These are phyloP conservation scores for Xanthorhoe spadicearia DNA, from an alignment of 2,888 invertebrate genomes.

Conservation along the genomic window DNA sequence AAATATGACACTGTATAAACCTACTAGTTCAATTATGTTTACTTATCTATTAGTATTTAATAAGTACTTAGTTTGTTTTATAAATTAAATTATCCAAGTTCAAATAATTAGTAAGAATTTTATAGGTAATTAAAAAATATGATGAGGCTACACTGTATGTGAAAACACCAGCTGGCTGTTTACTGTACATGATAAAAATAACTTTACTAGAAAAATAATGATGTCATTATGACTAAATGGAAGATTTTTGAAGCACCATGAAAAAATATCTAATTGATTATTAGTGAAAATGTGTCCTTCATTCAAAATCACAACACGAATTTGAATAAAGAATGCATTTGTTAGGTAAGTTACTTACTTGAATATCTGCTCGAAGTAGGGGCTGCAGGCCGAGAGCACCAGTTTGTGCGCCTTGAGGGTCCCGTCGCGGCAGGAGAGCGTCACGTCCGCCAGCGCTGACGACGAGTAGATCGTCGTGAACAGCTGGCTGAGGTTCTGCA, in stretches of 20 bases:
- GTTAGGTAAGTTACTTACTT: slow-evolving; percentile 68
- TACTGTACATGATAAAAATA: slow-evolving; percentile 66
- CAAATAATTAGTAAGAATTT: not conserved
- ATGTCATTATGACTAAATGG: slow-evolving; percentile 73
- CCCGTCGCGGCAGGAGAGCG: slow-evolving; percentile 89
- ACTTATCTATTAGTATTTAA: not conserved
- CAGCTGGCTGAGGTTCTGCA: slow-evolving; percentile 88
- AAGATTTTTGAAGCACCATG: slow-evolving; percentile 50
- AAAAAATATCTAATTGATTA: slow-evolving; percentile 39
- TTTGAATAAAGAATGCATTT: slow-evolving; percentile 43
- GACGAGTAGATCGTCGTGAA: slow-evolving; percentile 89
- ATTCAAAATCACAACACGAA: not conserved
- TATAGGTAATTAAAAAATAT: slow-evolving; percentile 32
- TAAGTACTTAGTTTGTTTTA: not conserved
- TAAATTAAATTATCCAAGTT: not conserved
- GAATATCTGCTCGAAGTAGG: slow-evolving; percentile 91
- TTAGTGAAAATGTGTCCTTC: slow-evolving; percentile 27
- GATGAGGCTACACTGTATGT: slow-evolving; percentile 41
- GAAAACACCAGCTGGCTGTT: slow-evolving; percentile 59
- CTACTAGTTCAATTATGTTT: not conserved
- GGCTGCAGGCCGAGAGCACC: slow-evolving; percentile 90
- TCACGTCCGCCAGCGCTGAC: slow-evolving; percentile 88
- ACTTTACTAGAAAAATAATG: slow-evolving; percentile 72
- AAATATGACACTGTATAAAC: slow-evolving; percentile 30
- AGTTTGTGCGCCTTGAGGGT: slow-evolving; percentile 89